Evolutionary conservation across 2,797 vertebrate genomes (phyloP).

Genomic region (Spatula versicolor): DNA sequence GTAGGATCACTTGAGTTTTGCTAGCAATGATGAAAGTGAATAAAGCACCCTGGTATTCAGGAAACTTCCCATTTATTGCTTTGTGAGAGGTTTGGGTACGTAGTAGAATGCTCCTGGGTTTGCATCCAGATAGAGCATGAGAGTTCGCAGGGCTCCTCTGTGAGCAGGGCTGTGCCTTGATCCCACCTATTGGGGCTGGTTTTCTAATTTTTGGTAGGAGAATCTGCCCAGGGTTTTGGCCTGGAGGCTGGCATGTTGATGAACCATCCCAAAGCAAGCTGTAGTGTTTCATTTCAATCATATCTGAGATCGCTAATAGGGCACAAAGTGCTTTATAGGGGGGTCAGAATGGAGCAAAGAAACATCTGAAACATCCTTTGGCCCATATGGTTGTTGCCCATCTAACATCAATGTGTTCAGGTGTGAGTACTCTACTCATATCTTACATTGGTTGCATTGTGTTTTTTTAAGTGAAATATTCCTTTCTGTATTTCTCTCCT

Average conservation of each 20-base stretch:
- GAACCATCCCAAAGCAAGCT: background rate
- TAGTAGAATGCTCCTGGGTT: background rate
- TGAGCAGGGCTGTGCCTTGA: background rate
- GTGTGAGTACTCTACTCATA: background rate
- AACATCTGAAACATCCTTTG: background rate
- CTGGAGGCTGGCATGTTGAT: background rate
- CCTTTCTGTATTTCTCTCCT: background rate
- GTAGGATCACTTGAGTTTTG: background rate
- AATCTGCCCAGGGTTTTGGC: background rate
- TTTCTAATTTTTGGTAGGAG: background rate
- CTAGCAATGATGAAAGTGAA: background rate
- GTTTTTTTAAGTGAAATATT: background rate
- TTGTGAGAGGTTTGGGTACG: background rate
- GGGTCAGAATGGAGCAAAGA: background rate
- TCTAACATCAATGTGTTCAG: background rate
- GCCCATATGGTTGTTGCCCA: background rate
- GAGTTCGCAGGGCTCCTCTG: background rate
- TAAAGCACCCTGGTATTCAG: background rate
- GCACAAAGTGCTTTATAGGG: too few species aligned
- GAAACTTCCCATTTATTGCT: background rate
- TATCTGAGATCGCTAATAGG: too few species aligned
- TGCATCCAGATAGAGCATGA: background rate
- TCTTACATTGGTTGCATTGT: background rate
- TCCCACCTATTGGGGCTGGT: too few species aligned
- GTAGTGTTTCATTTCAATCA: too few species aligned